Evolutionary conservation across 1,140 invertebrate genomes (phyloP).

Genomic region (Plectrocnemia conspersa): DNA sequence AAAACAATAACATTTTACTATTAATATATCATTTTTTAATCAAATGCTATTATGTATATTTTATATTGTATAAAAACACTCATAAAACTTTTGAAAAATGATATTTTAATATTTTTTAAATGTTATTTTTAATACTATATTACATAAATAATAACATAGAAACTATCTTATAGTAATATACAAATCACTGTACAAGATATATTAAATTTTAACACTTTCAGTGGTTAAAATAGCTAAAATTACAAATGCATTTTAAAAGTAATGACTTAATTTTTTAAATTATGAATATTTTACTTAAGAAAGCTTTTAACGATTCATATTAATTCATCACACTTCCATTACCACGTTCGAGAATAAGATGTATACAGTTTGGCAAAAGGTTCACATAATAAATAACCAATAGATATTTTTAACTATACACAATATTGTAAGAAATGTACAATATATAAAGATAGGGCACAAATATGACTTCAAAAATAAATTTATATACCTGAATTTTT

Average conservation of each 20-base stretch:
- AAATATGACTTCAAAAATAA: too few species aligned
- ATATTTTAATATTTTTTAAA: conserved; percentile 8
- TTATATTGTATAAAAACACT: not conserved
- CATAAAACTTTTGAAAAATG: not conserved
- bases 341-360: conserved; percentile 3
- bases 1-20: too few species aligned
- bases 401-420: not conserved
- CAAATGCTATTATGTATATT: not conserved
- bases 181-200: conserved; percentile 7
- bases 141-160: not conserved
- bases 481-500: too few species aligned
- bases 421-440: conserved; percentile 8
- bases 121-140: conserved; percentile 2
- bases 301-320: too few species aligned
- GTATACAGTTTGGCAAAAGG: conserved; percentile 6
- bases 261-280: conserved; percentile 35
- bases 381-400: conserved; percentile 1
- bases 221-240: conserved; percentile 30
- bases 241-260: conserved; percentile 35
- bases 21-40: not conserved
- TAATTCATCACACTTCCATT: conserved; percentile 3
- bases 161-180: not conserved
- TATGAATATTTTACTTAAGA: conserved; percentile 8
- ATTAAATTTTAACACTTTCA: conserved; percentile 31
- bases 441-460: conserved; percentile 2